These are phyloP conservation scores for Araneus ventricosus DNA, from an alignment of 1,140 invertebrate genomes.

Conservation along the genomic window DNA sequence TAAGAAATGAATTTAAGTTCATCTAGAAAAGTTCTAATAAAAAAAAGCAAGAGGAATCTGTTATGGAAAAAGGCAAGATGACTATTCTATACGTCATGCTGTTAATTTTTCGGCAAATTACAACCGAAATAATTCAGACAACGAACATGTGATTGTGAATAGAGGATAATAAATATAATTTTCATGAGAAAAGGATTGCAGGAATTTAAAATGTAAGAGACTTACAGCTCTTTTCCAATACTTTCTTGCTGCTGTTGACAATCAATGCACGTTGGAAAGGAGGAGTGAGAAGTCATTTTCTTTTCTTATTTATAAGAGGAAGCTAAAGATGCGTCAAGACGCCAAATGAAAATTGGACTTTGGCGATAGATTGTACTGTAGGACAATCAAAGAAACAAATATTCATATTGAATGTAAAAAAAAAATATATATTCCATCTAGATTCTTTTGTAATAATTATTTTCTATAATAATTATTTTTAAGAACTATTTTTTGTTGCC, in stretches of 20 bases:
- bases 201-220: not conserved
- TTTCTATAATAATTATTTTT: too few species aligned
- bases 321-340: not conserved
- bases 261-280: not conserved
- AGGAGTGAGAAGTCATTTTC: not conserved
- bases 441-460: too few species aligned
- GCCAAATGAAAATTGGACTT: not conserved
- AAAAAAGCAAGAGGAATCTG: too few species aligned
- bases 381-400: too few species aligned
- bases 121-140: not conserved
- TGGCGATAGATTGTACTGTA: not conserved
- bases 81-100: not conserved
- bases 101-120: not conserved
- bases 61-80: too few species aligned
- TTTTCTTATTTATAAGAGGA: not conserved
- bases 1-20: too few species aligned
- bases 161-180: not conserved
- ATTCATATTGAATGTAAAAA: too few species aligned
- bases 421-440: too few species aligned
- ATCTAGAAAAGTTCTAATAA: too few species aligned
- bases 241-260: not conserved
- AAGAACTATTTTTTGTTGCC: too few species aligned
- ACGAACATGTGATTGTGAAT: not conserved
- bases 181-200: not conserved
- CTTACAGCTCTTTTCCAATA: not conserved